Evolutionary conservation across 2,888 invertebrate species (phyloP).

Genomic region (Epiblema foenella): DNA sequence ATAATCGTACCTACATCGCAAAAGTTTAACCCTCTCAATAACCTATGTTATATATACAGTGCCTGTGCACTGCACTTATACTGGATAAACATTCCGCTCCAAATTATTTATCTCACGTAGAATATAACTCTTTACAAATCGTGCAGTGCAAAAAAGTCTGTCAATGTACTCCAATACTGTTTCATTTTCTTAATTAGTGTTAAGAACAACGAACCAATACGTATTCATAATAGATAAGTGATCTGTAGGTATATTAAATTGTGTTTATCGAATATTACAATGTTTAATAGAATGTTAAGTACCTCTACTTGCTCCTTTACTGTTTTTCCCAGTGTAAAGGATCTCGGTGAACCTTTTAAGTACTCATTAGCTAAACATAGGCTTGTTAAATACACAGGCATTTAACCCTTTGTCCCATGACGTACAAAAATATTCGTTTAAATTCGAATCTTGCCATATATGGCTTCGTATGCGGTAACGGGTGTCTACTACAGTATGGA

Average conservation of each 20-base stretch:
- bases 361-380: not conserved
- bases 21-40: no score
- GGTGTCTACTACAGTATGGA: not conserved
- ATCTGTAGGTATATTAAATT: slow-evolving; percentile 15
- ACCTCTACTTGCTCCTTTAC: not conserved
- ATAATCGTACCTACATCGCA: no score
- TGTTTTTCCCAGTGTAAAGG: not conserved
- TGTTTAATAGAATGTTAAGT: slow-evolving; percentile 1
- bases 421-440: no score
- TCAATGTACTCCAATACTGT: not conserved
- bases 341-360: not conserved
- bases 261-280: slow-evolving; percentile 17
- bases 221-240: not conserved
- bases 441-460: no score
- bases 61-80: no score
- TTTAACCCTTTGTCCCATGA: no score
- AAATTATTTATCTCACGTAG: no score
- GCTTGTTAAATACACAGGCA: not conserved
- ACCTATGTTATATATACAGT: no score
- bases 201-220: slow-evolving; percentile 16
- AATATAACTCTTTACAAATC: not conserved
- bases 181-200: not conserved
- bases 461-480: no score
- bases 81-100: no score
- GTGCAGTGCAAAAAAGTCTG: not conserved